Evolutionary conservation across 1,140 invertebrate genomes (phyloP).

Genomic region (Scaptodrosophila lebanonensis): DNA sequence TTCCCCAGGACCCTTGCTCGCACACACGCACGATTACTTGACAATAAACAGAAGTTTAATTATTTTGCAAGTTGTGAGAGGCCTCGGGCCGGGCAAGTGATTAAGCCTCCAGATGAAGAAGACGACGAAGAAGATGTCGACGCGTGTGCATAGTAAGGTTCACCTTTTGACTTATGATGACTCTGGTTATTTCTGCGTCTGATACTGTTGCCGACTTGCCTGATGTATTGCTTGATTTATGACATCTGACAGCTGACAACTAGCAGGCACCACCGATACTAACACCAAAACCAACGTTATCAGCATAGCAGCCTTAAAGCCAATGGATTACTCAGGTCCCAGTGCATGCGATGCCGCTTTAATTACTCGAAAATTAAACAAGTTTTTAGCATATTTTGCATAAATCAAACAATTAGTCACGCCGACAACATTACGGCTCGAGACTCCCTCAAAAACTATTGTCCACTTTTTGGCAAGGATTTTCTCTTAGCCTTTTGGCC

Average conservation of each 20-base stretch:
- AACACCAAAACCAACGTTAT: conserved; percentile 7
- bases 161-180: conserved; percentile 69
- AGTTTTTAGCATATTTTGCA: conserved; percentile 49
- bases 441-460: conserved; percentile 39
- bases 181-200: too few species aligned
- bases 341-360: conserved; percentile 17
- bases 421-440: conserved; percentile 20
- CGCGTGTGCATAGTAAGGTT: too few species aligned
- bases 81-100: conserved; percentile 27
- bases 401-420: conserved; percentile 73
- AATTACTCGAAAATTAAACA: conserved; percentile 24
- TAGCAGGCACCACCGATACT: conserved; percentile 9
- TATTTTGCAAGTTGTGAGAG: conserved; percentile 53
- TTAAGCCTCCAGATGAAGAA: conserved; percentile 32
- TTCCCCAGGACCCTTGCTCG: conserved; percentile 16
- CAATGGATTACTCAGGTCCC: too few species aligned
- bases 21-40: conserved; percentile 11
- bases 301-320: conserved; percentile 39
- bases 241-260: conserved; percentile 54
- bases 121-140: too few species aligned
- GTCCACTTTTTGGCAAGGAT: conserved; percentile 44
- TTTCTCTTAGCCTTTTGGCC: conserved; percentile 34
- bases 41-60: conserved; percentile 74
- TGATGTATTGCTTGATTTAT: conserved; percentile 60
- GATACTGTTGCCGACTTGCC: conserved; percentile 17